phyloP scores from a whole-genome alignment of 2,888 invertebrate species.

The Tachystola acroxantha region DNA sequence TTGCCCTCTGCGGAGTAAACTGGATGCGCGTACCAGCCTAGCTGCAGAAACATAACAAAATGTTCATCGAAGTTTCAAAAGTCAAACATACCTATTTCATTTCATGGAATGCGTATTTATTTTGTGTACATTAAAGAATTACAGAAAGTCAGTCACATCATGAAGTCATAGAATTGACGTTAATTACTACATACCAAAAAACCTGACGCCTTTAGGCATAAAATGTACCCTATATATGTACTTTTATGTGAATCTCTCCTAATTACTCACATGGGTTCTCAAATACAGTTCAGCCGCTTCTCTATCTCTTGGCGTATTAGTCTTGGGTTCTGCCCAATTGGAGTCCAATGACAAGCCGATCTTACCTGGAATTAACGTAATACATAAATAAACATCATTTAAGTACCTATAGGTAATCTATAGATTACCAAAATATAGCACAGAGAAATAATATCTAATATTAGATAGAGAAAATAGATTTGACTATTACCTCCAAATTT shows the following conservation, averaged over 20 bases:
- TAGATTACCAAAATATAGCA: too few species aligned
- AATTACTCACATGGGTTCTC: conserved; percentile 76
- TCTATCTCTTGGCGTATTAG: conserved; percentile 68
- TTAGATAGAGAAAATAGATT: neutral
- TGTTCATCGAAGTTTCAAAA: neutral
- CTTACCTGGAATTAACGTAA: conserved; percentile 57
- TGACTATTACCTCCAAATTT: conserved; percentile 66
- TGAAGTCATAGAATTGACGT: too few species aligned
- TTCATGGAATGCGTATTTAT: neutral
- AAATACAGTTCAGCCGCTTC: conserved; percentile 80
- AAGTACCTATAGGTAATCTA: too few species aligned
- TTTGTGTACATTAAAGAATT: too few species aligned
- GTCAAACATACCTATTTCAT: neutral
- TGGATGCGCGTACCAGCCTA: conserved; percentile 77
- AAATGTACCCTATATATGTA: too few species aligned
- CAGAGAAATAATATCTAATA: neutral
- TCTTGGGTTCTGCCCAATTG: conserved; percentile 79
- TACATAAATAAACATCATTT: neutral
- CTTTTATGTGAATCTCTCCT: too few species aligned
- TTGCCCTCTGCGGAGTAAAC: conserved; percentile 75
- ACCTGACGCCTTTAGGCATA: too few species aligned
- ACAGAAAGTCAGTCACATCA: too few species aligned
- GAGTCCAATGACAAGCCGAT: conserved; percentile 81
- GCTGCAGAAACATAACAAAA: too few species aligned
- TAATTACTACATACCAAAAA: too few species aligned